Evolutionary conservation across 2,797 vertebrate genomes (phyloP), one percentile per base, ranked within the genome.

Genomic region (Semotilus atromaculatus): DNA sequence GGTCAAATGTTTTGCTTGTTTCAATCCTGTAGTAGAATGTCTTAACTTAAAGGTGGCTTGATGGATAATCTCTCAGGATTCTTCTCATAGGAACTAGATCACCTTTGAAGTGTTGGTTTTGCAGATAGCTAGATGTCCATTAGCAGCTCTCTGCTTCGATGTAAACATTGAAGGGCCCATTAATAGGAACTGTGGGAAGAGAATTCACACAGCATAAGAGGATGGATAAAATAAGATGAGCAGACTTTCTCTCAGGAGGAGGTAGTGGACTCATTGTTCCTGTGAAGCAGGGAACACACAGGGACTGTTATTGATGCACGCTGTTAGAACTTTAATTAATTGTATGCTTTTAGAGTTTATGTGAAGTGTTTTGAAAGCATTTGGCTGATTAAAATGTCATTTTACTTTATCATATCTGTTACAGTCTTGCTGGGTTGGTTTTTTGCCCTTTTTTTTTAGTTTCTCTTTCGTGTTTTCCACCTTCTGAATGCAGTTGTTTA

Each of bases 1-100:
- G 86, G 89, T 88, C 79, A 90, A 90, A 89, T 81, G 74, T 85
- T 83, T 58, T 73, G 80, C 87, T 88, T 90, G 87, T 83, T 73
- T 81, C 60, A 81, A 40, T 86, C 76, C 80, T 55, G 67, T 45
- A n/a, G 66, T 45, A 80, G 29, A 43, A 64, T 38, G 18, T 82
- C 75, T 76, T 83, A 23, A 45, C 2, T 77, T 79, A 34, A 58
- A 81, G 29, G 60, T 34, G 55, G 66, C 83, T 60, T 83, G 85
- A 82, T 84, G 64, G 73, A 64, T 62, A 84, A 87, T 84, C 67
- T 82, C 43, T 62, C 55, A 85, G 64, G 73, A 78, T 78, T 55
- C 40, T 77, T 77, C 36, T 45, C 76, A 45, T 45, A 48, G 58
- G 66, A 79, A 66, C 78, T 75, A 64, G n/a, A 67, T 55, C 43